Evolutionary conservation across 2,113 vertebrate genomes (phyloP), one percentile per base, ranked within the genome.

Genomic region (Oncorhynchus mykiss): DNA sequence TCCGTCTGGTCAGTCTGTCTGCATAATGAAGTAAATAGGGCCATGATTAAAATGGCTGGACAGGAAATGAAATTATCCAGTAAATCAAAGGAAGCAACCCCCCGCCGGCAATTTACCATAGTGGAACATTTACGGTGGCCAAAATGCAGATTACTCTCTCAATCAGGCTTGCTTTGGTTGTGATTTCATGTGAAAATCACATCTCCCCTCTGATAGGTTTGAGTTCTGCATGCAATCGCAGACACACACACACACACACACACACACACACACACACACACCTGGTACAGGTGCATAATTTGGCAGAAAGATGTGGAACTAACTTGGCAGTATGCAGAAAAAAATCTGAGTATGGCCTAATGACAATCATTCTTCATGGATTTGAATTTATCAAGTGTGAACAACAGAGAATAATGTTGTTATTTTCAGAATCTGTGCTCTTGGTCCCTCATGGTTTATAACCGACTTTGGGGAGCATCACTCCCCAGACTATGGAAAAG

Each of bases 1-100:
- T 3, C 39, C 39, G 39, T 45, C 39, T 45, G 39, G 39, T 45
- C 39, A 9, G 39, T 66, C 84, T 81, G 57, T 85, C 73, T 77
- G 73, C 70, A 70, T 87, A 90, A 90, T 87, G 88, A 87, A 82
- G 83, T 88, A 90, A 89, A 81, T 82, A 79, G 77, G 83, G 76
- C 70, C 39, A 73, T 88, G 83, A 90, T 91, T 90, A 86, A 84
- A 89, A 90, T 81, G 70, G 80, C 75, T 39, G 78, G 57, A 74
- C 75, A 75, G 84, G 81, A 86, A 86, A 85, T 84, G 82, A 82
- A 83, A 1, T 80, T 75, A 74, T 78, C 78, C 79, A 66, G 78
- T 51, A 20, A 88, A 84, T 82, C 79, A 48, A 75, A 82, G 25
- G 0, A 16, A 51, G 70, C 39, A 45, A 45, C 39, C 39, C 39